Evolutionary conservation across 2,797 vertebrate genomes (phyloP).

Genomic region (Danio kyathit): DNA sequence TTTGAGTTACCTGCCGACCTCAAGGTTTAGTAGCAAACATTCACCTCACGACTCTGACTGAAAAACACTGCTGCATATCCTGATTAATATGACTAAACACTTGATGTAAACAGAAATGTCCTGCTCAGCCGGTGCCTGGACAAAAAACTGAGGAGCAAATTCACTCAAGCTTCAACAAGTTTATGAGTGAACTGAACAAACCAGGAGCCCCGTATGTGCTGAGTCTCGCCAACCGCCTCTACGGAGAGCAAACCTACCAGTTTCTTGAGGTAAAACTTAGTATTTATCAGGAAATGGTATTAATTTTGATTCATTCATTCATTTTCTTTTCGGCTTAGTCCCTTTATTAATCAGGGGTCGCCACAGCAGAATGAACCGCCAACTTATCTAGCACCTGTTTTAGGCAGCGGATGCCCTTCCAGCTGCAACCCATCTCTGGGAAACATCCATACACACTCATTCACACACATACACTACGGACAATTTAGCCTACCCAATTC

Average conservation of each 20-base stretch:
- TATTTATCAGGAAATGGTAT: too few relatives aligned
- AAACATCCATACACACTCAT: too few relatives aligned
- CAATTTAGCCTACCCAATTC: too few relatives aligned
- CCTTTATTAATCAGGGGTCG: too few relatives aligned
- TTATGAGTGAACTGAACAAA: slow-evolving; percentile 80
- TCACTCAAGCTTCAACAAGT: slow-evolving; percentile 67
- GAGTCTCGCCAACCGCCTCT: slow-evolving; percentile 86
- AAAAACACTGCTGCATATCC: not conserved
- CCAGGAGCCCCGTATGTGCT: slow-evolving; percentile 77
- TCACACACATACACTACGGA: too few relatives aligned
- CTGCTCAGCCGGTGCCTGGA: slow-evolving; percentile 66
- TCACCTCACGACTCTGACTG: not conserved
- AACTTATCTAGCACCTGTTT: too few relatives aligned
- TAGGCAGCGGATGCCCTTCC: too few relatives aligned
- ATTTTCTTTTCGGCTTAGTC: too few relatives aligned
- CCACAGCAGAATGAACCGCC: too few relatives aligned
- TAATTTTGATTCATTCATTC: too few relatives aligned
- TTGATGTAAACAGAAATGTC: slow-evolving; percentile 3
- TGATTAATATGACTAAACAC: not conserved
- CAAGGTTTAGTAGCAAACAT: slow-evolving; percentile 14
- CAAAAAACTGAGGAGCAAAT: slow-evolving; percentile 61
- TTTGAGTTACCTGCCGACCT: not conserved
- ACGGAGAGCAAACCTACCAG: slow-evolving; percentile 84
- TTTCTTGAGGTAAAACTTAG: slow-evolving; percentile 84
- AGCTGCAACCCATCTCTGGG: too few relatives aligned